Base-by-base conservation (phyloP, 2,797 vertebrate genomes). In the Oreochromis grahami region DNA sequence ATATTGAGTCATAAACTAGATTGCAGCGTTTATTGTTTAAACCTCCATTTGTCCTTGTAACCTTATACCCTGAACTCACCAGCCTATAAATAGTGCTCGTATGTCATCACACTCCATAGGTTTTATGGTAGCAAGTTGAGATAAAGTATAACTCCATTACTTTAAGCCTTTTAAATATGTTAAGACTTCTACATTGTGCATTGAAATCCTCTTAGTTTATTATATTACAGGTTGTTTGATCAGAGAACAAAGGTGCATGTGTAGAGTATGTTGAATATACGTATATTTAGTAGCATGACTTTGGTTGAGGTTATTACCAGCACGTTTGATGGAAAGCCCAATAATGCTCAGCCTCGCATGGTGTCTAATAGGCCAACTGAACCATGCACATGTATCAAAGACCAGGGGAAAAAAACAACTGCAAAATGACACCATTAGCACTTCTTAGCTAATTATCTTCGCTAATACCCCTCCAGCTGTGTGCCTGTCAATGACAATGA, bases 381-480 rank as follows among this genome's bases (percentile, higher is more conserved):
- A 63, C 55, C 21, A 2, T 63, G 58, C 19, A 48, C 38, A 83
- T 79, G 52, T 81, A 84, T 84, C 84, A 84, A 65, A 82, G 55
- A 82, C 21, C 63, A 80, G 70, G 36, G 24, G 24, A 3, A 60
- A 65, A 83, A 82, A 78, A 84, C 74, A 79, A 83, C 79, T 84
- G 36, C 53, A 76, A 88, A 86, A 84, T 84, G 55, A 68, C 79
- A 86, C 77, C 55, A 87, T 92, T 90, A 87, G 65, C 78, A 78
- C 82, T 87, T 48, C 78, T 81, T 76, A 45, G 79, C 81, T 93
- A 93, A 92, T 94, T 89, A 86, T 80, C 77, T 80, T 70, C 21
- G 45, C 45, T 88, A 88, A 91, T 89, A 76, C 45, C 82, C 77
- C 84, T 87, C 77, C 79, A 86, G 88, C 83, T 77, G 80, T 2